A percentile compares a stretch with the other conserved stretches of the same genome.
Evolutionary conservation across 2,113 vertebrate genomes (phyloP).

Genomic region (Corythoichthys haematopterus): DNA sequence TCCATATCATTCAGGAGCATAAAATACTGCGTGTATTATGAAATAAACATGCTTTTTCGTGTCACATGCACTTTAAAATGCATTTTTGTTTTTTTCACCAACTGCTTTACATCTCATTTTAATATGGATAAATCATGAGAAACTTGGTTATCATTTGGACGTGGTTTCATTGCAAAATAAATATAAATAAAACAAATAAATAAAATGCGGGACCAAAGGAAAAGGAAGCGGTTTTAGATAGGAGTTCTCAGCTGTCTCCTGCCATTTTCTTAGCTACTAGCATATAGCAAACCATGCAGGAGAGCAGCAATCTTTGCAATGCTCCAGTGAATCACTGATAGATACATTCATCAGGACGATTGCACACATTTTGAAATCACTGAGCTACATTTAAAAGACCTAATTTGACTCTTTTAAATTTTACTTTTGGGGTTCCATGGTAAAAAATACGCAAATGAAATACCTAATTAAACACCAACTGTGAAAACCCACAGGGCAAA

Average conservation of each 20-base stretch:
- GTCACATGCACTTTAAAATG: neutral
- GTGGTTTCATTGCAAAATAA: neutral
- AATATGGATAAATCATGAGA: conserved; percentile 7
- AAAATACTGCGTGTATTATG: too few relatives aligned
- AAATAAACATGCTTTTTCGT: too few relatives aligned
- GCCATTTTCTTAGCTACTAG: conserved; percentile 17
- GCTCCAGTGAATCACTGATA: conserved; percentile 22
- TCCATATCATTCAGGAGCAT: too few relatives aligned
- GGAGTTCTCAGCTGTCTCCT: conserved; percentile 24
- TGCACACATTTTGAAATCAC: neutral
- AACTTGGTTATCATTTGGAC: conserved; percentile 8
- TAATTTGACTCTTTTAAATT: too few relatives aligned
- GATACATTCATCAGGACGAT: neutral
- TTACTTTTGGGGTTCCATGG: too few relatives aligned
- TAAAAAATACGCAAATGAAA: too few relatives aligned
- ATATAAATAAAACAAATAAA: conserved; percentile 16
- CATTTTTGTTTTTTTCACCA: neutral
- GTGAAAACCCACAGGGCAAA: too few relatives aligned
- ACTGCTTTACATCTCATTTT: neutral
- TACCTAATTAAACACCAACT: too few relatives aligned
- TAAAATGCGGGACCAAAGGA: neutral
- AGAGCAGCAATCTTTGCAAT: conserved; percentile 11
- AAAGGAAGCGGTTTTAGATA: neutral
- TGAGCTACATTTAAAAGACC: neutral
- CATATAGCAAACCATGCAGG: conserved; percentile 22